Base-by-base conservation (phyloP, 2,888 invertebrate genomes). In the Lithophane leautieri region DNA sequence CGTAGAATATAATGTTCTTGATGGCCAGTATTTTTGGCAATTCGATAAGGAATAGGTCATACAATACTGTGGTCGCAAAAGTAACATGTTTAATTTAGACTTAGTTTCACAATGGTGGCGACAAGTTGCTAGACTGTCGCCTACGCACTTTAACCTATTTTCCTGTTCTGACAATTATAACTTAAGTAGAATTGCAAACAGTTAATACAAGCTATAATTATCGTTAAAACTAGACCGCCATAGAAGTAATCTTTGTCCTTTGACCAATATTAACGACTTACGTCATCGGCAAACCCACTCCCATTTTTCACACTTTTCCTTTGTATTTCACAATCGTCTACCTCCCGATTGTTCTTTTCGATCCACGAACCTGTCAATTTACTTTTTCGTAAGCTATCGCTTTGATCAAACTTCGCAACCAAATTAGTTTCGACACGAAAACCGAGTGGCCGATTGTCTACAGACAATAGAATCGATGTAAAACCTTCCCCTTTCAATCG, bases 401-500 rank as follows among this genome's bases (percentile, higher is more conserved):
- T 88, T 90, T 91, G 93, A 94, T 91, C 94, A 95, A 89, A 89
- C 89, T 88, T 88, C 89, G 89, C 93, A 94, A 93, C 93, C 94
- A 96, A 96, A 96, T 96, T 96, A 96, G 96, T 96, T 96, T 94
- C 94, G 95, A 94, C 96, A 96, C 96, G 96, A 95, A 95, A 93
- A 93, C 92, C 91, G 89, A 92, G 91, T 93, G 92, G 91, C 92
- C 93, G 94, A 94, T 94, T 94, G 94, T 95, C 94, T 94, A 92
- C 91, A 91, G 86, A 94, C 95, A 94, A 95, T 94, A 91, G 94
- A 95, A 95, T 95, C 95, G 95, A 95, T 88, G 88, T 84, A 91
- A 91, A 91, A 93, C 92, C 90, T 92, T 92, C 93, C 93, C 92
- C 92, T 93, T 93, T 93, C 94, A 94, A 94, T 93, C 92, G 91